These are phyloP conservation scores for Drosophila pachea DNA, from an alignment of 1,140 invertebrate genomes.

Conservation along the genomic window DNA sequence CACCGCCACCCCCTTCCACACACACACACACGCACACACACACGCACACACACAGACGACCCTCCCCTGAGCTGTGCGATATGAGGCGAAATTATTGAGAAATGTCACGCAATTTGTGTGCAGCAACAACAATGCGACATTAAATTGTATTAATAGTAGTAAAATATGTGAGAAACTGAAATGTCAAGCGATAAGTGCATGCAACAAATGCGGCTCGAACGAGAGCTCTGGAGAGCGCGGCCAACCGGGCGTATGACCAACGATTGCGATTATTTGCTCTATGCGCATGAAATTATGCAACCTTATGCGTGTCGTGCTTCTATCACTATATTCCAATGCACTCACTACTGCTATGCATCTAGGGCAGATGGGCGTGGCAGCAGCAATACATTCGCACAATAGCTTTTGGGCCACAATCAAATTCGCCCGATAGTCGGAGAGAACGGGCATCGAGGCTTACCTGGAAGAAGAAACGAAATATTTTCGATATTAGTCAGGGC, in stretches of 20 bases:
- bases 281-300: conserved; percentile 74
- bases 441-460: conserved; percentile 31
- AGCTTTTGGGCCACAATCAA: background rate
- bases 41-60: background rate
- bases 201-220: conserved; percentile 5
- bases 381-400: too few relatives aligned
- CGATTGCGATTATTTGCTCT: conserved; percentile 70
- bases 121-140: conserved; percentile 31
- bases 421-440: too few relatives aligned
- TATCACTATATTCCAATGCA: conserved; percentile 25
- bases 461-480: conserved; percentile 48
- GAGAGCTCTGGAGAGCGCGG: conserved; percentile 1
- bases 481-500: background rate
- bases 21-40: background rate
- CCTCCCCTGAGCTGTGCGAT: conserved; percentile 41
- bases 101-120: conserved; percentile 72
- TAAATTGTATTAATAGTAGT: conserved; percentile 55
- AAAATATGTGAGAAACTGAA: conserved; percentile 69
- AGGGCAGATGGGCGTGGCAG: background rate
- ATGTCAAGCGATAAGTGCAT: conserved; percentile 56
- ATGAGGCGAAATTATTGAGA: conserved; percentile 66
- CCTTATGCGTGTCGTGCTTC: conserved; percentile 31
- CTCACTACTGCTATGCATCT: background rate
- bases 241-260: conserved; percentile 59
- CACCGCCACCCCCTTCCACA: background rate